A percentile compares a stretch with the other conserved stretches of the same genome.
phyloP scores from a whole-genome alignment of 2,113 vertebrate genomes.

The Uria lomvia region DNA sequence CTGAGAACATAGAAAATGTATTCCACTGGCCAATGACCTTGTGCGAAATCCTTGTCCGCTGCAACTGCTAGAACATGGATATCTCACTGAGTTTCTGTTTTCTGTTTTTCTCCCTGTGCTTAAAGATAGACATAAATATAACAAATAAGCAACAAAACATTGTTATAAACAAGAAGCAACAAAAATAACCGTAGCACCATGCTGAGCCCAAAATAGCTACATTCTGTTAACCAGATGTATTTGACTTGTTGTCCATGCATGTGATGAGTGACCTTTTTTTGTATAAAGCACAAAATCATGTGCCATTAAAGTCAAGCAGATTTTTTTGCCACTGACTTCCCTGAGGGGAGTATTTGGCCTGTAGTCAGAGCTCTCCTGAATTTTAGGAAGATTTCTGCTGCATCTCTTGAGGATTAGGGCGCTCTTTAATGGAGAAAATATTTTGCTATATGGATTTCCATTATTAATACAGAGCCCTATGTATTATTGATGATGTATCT shows the following conservation, averaged over 20 bases:
- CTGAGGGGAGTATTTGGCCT: neutral
- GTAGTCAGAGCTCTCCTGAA: neutral
- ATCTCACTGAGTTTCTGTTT: neutral
- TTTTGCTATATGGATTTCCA: neutral
- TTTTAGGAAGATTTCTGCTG: neutral
- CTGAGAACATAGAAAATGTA: neutral
- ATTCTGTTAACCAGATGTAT: slow-evolving; percentile 14
- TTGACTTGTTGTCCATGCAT: neutral
- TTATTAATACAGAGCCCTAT: neutral
- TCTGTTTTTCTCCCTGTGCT: neutral
- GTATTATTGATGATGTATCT: neutral
- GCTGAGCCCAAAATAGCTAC: neutral
- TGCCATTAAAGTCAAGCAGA: neutral
- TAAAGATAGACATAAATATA: neutral
- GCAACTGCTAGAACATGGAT: neutral
- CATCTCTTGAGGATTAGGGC: neutral
- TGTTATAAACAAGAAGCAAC: neutral
- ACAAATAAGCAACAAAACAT: no score
- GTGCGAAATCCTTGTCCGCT: neutral
- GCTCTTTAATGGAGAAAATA: neutral
- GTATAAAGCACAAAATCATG: neutral
- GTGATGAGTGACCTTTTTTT: neutral
- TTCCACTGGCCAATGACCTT: neutral
- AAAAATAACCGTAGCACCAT: neutral
- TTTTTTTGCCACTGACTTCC: neutral